Conservation (phyloP, 2,888 invertebrate genomes). For the Platycheirus rosarum region DNA sequence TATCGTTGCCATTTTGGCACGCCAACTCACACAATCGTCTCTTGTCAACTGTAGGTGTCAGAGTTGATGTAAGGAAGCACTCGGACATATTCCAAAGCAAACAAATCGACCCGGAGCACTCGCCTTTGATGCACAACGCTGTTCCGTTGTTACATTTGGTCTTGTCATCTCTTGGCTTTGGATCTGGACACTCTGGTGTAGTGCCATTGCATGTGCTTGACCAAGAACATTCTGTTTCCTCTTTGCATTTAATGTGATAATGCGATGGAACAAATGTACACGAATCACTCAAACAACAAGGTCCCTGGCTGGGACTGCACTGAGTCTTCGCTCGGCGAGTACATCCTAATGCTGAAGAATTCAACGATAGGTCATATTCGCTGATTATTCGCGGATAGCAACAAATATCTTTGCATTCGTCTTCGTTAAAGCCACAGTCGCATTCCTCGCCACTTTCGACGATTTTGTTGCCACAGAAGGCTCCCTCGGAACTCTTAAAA, state of each 20-base stretch:
- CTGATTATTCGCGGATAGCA: constrained; percentile 94
- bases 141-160: constrained; percentile 98
- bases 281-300: constrained; percentile 92
- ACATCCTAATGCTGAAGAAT: constrained; percentile 90
- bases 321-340: constrained; percentile 89
- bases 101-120: constrained; percentile 97
- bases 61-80: constrained; percentile 94
- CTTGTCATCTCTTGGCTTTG: constrained; percentile 91
- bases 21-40: constrained; percentile 97
- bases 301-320: constrained; percentile 97
- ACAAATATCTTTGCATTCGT: constrained; percentile 95
- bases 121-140: constrained; percentile 93
- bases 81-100: constrained; percentile 96
- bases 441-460: constrained; percentile 99
- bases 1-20: constrained; percentile 93
- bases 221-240: constrained; percentile 94
- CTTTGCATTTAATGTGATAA: constrained; percentile 89
- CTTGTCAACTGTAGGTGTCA: constrained; percentile 89
- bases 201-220: constrained; percentile 93
- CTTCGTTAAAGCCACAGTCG: constrained; percentile 96
- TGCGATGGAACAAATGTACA: constrained; percentile 89
- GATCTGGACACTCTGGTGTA: constrained; percentile 93
- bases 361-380: constrained; percentile 87
- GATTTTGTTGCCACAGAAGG: constrained; percentile 99
- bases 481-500: constrained; percentile 94